phyloP scores from a whole-genome alignment of 2,888 invertebrate genomes.

The Eilema caniola region DNA sequence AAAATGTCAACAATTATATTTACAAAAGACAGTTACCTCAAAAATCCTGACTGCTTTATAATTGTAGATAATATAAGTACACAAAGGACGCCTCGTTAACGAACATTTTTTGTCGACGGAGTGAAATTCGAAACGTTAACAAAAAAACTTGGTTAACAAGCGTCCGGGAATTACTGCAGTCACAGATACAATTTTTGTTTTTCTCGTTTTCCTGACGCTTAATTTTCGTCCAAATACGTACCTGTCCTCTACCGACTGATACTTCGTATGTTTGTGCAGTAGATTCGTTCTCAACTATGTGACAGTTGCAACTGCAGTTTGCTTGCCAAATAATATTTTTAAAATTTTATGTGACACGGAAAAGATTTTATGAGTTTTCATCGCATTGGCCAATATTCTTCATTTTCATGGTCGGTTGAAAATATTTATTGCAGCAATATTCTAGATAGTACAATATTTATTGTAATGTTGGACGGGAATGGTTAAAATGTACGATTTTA shows the following conservation, averaged over 20 bases:
- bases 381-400: conserved; percentile 1
- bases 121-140: conserved; percentile 50
- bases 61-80: conserved; percentile 39
- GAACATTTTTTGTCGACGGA: conserved; percentile 35
- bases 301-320: conserved; percentile 1
- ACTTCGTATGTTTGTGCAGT: neutral
- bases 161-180: conserved; percentile 45
- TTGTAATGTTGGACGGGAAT: neutral
- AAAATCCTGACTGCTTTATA: conserved; percentile 24
- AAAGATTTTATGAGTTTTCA: conserved; percentile 1
- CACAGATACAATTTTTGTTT: conserved; percentile 43
- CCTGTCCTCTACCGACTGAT: neutral
- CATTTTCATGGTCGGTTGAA: neutral
- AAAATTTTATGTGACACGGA: conserved; percentile 1
- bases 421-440: neutral
- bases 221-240: conserved; percentile 17
- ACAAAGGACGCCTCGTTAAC: conserved; percentile 48
- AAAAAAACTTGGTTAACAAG: conserved; percentile 50
- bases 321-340: conserved; percentile 14
- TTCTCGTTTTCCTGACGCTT: conserved; percentile 10
- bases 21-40: conserved; percentile 23
- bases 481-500: neutral
- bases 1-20: conserved; percentile 11
- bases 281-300: conserved; percentile 1
- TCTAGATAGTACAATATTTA: conserved; percentile 1